Base-by-base conservation (phyloP, 1,140 invertebrate genomes). In the Bombus soroeensis region DNA sequence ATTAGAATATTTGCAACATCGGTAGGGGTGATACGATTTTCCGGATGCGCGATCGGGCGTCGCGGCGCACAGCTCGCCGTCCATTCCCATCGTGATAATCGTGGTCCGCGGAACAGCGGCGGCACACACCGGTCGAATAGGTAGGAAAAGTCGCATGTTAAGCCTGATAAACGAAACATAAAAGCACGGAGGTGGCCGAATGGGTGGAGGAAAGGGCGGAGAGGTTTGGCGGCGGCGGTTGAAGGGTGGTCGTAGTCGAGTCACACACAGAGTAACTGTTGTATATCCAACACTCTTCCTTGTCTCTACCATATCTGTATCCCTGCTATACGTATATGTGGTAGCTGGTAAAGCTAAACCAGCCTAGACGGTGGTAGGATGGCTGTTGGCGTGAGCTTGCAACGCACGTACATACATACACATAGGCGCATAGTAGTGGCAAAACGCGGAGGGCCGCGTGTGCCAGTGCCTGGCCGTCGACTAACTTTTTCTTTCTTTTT, bases 81-180 rank as follows among this genome's bases (percentile, higher is more conserved):
- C 62, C 76, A 76, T 89, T 87, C 74, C 81, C 76, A 57, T 92
- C 72, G 81, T 22, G 66, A 80, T 89, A 87, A 88, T 88, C 85
- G 86, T 83, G 88, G 87, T 81, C 83, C 90, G 85, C 37, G 85
- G 66, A 57, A 80, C 41, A 64, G 76, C 53, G 53, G 39, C 53
- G 73, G 81, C 72, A 70, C 76, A 66, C 75, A 79, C 53, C 87
- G 87, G 81, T 85, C 87, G 82, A 83, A 83, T 82, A 82, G 88
- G 64, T 87, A 83, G 89, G 88, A 88, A 86, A 92, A 93, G 92
- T 93, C 92, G 93, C 93, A 93, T 93, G 93, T 92, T 93, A 88
- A 91, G 91, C 85, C 92, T 90, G 93, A 93, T 93, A 93, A 93
- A 93, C 91, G 92, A 93, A 93, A 93, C 92, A 91, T 88, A 93